Conservation (phyloP, 1,140 invertebrate genomes). For the Trichogramma pretiosum region DNA sequence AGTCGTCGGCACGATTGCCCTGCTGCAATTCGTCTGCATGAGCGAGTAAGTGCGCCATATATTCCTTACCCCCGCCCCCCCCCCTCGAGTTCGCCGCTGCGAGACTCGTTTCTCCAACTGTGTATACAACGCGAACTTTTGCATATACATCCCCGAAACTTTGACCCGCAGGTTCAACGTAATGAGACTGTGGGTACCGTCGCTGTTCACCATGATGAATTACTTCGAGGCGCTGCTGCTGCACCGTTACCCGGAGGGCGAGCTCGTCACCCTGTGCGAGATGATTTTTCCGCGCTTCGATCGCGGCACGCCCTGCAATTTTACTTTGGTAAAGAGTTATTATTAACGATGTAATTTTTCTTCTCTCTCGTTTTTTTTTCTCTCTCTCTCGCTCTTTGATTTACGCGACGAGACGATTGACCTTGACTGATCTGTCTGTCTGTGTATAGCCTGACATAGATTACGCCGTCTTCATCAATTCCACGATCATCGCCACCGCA, state of each 20-base stretch:
- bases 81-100: too few relatives aligned
- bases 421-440: constrained; percentile 12
- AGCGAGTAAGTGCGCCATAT: background rate
- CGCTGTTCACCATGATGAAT: constrained; percentile 38
- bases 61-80: too few relatives aligned
- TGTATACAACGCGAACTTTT: background rate
- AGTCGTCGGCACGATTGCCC: background rate
- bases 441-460: constrained; percentile 32
- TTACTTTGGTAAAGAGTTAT: constrained; percentile 5
- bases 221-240: constrained; percentile 32
- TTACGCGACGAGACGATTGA: background rate
- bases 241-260: constrained; percentile 19
- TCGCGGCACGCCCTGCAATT: constrained; percentile 1
- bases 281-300: constrained; percentile 28
- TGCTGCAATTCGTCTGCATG: constrained; percentile 2
- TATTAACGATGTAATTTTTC: background rate
- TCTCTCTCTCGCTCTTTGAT: background rate
- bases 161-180: constrained; percentile 32
- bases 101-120: too few relatives aligned
- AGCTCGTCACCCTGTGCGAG: constrained; percentile 35
- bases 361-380: background rate
- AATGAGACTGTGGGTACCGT: constrained; percentile 42
- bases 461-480: constrained; percentile 30
- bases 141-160: background rate
- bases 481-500: constrained; percentile 33